phyloP scores from a whole-genome alignment of 2,113 vertebrate genomes.

The Patagioenas fasciata region DNA sequence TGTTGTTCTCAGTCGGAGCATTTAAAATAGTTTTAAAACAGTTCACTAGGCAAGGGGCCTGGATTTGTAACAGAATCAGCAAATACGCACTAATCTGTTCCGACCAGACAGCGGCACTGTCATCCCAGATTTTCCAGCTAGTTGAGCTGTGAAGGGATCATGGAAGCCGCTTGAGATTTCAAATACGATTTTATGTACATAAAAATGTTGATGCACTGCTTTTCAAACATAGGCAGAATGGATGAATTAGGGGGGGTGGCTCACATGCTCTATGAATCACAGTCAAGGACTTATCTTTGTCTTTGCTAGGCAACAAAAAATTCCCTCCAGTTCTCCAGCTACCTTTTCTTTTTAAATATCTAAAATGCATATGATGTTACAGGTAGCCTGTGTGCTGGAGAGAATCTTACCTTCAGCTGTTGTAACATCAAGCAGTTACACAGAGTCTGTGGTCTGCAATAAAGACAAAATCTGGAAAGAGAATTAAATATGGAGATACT shows the following conservation, averaged over 20 bases:
- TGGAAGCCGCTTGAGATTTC: background rate
- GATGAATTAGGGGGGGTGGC: background rate
- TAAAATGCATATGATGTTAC: background rate
- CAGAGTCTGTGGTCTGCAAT: background rate
- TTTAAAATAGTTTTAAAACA: background rate
- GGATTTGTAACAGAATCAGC: background rate
- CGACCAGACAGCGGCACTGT: slow-evolving; percentile 76
- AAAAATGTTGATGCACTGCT: background rate
- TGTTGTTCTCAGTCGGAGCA: rapidly evolving
- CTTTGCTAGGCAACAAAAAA: background rate
- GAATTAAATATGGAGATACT: background rate
- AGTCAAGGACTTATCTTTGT: background rate
- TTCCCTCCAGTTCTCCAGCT: background rate
- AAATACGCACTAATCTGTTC: slow-evolving; percentile 8
- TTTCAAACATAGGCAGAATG: background rate
- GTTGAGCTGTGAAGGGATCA: background rate
- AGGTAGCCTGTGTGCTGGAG: background rate
- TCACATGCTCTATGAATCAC: background rate
- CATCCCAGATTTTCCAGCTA: slow-evolving; percentile 52
- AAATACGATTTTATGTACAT: background rate
- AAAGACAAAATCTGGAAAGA: background rate
- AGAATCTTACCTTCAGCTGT: background rate
- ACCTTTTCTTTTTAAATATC: background rate
- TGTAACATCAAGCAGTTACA: background rate
- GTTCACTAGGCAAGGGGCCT: background rate